Evolutionary conservation across 2,113 vertebrate species (phyloP).

Genomic region (Falco punctatus): DNA sequence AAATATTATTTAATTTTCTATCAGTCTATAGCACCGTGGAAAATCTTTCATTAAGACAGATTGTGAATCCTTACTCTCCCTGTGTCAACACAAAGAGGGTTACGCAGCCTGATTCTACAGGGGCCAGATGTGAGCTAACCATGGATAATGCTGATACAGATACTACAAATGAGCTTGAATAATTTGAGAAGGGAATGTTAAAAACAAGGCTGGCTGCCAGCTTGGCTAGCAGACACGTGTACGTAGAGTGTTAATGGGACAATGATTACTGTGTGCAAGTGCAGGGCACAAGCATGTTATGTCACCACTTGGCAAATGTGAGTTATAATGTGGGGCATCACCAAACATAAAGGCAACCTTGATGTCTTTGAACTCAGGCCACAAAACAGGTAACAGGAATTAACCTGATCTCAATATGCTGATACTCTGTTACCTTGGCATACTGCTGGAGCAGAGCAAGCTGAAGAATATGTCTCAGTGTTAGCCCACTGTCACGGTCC

Average conservation of each 20-base stretch:
- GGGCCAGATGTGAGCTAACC: neutral
- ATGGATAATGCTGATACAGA: neutral
- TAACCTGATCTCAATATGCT: neutral
- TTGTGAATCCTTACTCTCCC: neutral
- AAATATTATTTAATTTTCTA: neutral
- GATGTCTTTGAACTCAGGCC: neutral
- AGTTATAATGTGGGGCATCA: neutral
- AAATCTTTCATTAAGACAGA: neutral
- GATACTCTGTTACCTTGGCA: neutral
- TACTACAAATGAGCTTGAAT: neutral
- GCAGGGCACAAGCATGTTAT: neutral
- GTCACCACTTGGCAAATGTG: neutral
- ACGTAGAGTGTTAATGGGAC: neutral
- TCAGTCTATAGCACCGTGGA: neutral
- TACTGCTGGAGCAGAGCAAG: neutral
- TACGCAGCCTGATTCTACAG: neutral
- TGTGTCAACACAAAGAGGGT: neutral
- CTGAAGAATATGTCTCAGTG: neutral
- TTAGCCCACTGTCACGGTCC: neutral
- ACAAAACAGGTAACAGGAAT: neutral
- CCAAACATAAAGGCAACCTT: rapidly evolving
- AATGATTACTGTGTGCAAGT: neutral
- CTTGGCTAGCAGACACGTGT: neutral
- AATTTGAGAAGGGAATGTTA: neutral
- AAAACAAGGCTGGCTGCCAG: neutral